Percentiles rank a stretch among this genome's conserved stretches.
These are phyloP conservation scores for Alethe castanea DNA, from an alignment of 2,113 vertebrate genomes.

Conservation along the genomic window DNA sequence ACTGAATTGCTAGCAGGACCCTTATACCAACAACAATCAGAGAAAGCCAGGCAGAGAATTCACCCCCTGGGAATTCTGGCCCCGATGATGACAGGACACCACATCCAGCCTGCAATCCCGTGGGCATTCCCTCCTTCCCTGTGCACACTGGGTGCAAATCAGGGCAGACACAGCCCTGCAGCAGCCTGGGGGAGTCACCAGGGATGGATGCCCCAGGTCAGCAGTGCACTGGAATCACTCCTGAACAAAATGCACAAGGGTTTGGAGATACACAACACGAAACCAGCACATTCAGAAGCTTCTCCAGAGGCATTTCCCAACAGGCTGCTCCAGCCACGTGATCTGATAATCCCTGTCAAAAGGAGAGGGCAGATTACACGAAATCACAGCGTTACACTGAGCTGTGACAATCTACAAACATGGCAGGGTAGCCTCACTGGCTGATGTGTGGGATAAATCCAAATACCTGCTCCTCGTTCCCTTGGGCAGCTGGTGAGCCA, in stretches of 20 bases:
- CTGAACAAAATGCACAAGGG: not conserved
- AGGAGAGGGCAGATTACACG: not conserved
- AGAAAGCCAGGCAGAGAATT: not conserved
- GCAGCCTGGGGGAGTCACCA: accelerated
- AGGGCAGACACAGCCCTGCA: not conserved
- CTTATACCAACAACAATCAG: not conserved
- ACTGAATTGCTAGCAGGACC: not conserved
- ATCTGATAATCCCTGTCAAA: not conserved
- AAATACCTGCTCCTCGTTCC: not conserved
- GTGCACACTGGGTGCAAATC: accelerated
- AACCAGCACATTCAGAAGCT: not conserved
- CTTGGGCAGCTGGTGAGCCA: not conserved
- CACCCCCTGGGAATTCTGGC: not conserved
- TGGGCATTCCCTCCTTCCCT: not conserved
- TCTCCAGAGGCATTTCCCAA: not conserved
- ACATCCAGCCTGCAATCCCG: not conserved
- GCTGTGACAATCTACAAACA: not conserved
- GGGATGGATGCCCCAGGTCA: not conserved
- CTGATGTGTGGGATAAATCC: not conserved
- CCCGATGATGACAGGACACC: not conserved
- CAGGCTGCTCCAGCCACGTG: not conserved
- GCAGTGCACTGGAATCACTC: accelerated
- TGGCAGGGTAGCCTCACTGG: not conserved
- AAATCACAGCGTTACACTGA: not conserved
- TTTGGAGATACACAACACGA: not conserved